phyloP scores from a whole-genome alignment of 2,888 invertebrate species.

The Penaeus monodon region DNA sequence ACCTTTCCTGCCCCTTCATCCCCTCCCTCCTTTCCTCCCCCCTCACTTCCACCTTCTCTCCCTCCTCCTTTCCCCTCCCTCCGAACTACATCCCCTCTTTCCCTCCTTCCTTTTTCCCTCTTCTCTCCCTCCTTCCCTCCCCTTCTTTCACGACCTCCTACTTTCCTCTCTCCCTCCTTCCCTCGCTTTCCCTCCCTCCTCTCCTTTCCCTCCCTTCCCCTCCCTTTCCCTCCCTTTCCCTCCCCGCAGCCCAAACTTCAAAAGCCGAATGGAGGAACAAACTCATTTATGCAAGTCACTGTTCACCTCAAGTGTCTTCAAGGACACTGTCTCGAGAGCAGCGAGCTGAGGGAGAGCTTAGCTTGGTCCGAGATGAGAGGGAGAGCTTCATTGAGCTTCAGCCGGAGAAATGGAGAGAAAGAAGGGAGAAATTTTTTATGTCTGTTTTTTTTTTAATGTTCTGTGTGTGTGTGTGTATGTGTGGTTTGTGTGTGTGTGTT shows the following conservation, averaged over 20 bases:
- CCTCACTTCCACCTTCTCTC: not conserved
- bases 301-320: too few relatives aligned
- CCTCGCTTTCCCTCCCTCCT: not conserved
- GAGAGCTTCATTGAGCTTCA: too few relatives aligned
- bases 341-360: too few relatives aligned
- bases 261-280: too few relatives aligned
- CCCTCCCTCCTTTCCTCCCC: not conserved
- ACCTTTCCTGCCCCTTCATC: not conserved
- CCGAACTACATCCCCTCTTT: not conserved
- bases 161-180: not conserved
- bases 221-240: not conserved
- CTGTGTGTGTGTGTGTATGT: too few relatives aligned
- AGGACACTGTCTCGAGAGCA: too few relatives aligned
- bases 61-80: not conserved
- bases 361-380: too few relatives aligned
- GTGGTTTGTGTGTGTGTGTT: too few relatives aligned
- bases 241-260: not conserved
- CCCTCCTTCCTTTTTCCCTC: conserved; percentile 8
- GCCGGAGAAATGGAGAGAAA: too few relatives aligned
- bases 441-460: too few relatives aligned
- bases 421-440: too few relatives aligned
- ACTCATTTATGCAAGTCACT: too few relatives aligned
- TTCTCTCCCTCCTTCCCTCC: not conserved
- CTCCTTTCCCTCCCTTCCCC: not conserved
- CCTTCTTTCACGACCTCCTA: not conserved